phyloP scores from a whole-genome alignment of 1,140 invertebrate genomes.

The Condylostylus longicornis region DNA sequence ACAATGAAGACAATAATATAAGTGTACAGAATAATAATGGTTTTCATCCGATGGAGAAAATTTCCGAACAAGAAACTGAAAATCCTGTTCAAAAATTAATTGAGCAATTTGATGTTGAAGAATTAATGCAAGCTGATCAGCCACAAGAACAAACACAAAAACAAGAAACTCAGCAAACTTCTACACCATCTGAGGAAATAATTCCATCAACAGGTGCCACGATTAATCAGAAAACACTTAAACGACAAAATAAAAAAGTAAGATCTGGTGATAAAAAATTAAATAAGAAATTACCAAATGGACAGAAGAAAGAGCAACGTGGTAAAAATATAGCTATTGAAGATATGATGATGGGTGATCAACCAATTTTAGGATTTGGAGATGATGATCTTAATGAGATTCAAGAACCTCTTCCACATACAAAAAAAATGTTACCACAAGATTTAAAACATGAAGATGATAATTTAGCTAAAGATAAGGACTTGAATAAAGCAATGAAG shows the following conservation, averaged over 20 bases:
- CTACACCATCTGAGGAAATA: slow-evolving; percentile 16
- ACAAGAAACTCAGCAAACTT: too few relatives aligned
- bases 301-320: not conserved
- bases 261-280: slow-evolving; percentile 1
- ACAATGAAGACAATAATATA: slow-evolving; percentile 30
- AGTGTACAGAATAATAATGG: slow-evolving; percentile 9
- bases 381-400: slow-evolving; percentile 25
- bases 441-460: slow-evolving; percentile 10
- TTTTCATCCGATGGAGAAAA: slow-evolving; percentile 14
- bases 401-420: slow-evolving; percentile 23
- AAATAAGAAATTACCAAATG: not conserved
- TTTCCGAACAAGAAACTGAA: slow-evolving; percentile 3
- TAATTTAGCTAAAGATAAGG: too few relatives aligned
- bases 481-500: slow-evolving; percentile 12
- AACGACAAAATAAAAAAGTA: slow-evolving; percentile 6
- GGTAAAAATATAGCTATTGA: slow-evolving; percentile 10
- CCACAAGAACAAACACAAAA: slow-evolving; percentile 6
- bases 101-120: slow-evolving; percentile 19
- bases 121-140: slow-evolving; percentile 22
- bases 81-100: slow-evolving; percentile 12
- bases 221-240: slow-evolving; percentile 8
- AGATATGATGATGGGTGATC: slow-evolving; percentile 31
- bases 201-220: slow-evolving; percentile 14
- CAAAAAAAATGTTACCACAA: slow-evolving; percentile 22
- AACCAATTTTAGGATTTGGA: slow-evolving; percentile 17